Base-by-base conservation (phyloP, 2,888 invertebrate genomes). In the Coleophora deauratella region DNA sequence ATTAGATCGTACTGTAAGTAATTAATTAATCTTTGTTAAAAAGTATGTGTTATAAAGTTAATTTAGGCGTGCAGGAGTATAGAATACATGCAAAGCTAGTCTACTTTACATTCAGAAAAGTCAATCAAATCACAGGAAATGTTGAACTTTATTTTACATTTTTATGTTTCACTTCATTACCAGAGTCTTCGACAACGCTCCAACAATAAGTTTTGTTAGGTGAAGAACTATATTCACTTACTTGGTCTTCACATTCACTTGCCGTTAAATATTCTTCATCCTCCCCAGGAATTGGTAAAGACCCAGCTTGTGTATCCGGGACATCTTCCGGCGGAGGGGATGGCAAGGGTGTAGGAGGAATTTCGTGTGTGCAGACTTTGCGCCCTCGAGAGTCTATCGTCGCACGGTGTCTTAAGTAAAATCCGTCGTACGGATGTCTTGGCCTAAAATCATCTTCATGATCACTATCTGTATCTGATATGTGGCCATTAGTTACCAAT, bases 371-470 rank as follows among this genome's bases (percentile, higher is more conserved):
- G 53, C 86, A 86, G 40, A 84, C 61, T 57, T 85, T 85, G 40
- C 70, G 69, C 39, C 84, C 84, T 27, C 61, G 63, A 11, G 73
- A 56, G 50, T 86, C 79, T 51, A 85, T 63, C 36, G 78, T 77
- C 28, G 61, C 55, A 54, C 59, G 70, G 53, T 87, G 86, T 49
- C 75, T 70, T 52, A 86, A 66, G 49, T 85, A 86, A 56, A 72
- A 87, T 13, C 77, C 81, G 53, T 86, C 86, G 45, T 86, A 86
- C 4, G 86, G 86, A 52, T 87, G 86, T 46, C 85, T 70, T n/a
- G 85, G 85, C 41, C 62, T 61, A 40, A 72, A 57, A 42, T 77
- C 77, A 35, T 81, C 79, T 40, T 58, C 54, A 48, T 56, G 57
- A 30, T 73, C 72, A 55, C 63, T 64, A 34, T 79, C 79, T 28